phyloP scores from a whole-genome alignment of 2,797 vertebrate species.

The Xyrichtys novacula region DNA sequence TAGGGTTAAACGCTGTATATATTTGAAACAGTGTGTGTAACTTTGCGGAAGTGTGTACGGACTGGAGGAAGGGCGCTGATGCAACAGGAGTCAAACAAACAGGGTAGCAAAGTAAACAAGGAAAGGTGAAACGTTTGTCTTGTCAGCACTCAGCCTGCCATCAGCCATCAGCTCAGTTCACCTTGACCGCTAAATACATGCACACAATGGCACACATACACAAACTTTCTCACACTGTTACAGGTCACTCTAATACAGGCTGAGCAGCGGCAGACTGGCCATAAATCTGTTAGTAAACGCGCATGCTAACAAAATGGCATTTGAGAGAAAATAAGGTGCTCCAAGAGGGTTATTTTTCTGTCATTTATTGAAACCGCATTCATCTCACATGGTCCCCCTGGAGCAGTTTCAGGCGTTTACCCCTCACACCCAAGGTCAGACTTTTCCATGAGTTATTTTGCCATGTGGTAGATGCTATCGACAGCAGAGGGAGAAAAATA shows the following conservation, averaged over 20 bases:
- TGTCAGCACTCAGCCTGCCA: conserved; percentile 66
- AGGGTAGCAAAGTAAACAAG: conserved; percentile 38
- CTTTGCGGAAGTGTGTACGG: background rate
- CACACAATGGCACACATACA: conserved; percentile 22
- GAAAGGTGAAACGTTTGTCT: conserved; percentile 59
- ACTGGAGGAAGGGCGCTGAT: background rate
- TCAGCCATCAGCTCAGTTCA: conserved; percentile 59
- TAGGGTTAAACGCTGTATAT: background rate
- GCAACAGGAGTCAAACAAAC: conserved; percentile 44
- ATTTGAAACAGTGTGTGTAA: background rate
- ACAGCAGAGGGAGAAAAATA: conserved; percentile 53
- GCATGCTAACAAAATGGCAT: background rate
- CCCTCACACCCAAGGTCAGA: conserved; percentile 54
- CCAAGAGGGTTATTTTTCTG: background rate
- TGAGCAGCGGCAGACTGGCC: conserved; percentile 12
- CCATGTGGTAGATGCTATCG: conserved; percentile 58
- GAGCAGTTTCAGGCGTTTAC: conserved; percentile 34
- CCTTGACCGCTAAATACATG: conserved; percentile 48
- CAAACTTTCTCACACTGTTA: conserved; percentile 18
- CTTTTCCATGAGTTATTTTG: conserved; percentile 44
- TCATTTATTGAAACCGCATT: background rate
- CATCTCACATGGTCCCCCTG: conserved; percentile 8
- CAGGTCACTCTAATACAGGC: conserved; percentile 23
- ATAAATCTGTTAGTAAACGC: conserved; percentile 19
- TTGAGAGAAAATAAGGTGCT: background rate